A percentile compares a stretch with the other conserved stretches of the same genome.
Conservation (phyloP, 2,113 vertebrate species). For the Athene cunicularia region DNA sequence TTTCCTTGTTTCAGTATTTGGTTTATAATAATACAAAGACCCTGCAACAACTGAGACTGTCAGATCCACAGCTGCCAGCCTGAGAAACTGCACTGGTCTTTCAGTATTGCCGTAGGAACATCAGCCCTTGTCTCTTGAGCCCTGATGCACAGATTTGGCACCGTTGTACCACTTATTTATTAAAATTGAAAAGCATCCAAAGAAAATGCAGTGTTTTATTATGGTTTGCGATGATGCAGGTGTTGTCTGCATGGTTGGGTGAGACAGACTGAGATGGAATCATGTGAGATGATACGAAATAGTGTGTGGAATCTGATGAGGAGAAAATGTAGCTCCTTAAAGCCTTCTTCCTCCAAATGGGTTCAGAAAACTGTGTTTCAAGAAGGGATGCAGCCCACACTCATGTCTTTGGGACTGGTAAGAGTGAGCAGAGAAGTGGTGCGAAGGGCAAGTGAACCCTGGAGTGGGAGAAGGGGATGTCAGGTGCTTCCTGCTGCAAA, state of each 20-base stretch:
- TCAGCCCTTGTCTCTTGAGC: background rate
- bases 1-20: background rate
- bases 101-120: background rate
- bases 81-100: background rate
- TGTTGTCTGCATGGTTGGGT: background rate
- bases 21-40: background rate
- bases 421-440: background rate
- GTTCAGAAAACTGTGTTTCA: background rate
- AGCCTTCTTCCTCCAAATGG: background rate
- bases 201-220: background rate
- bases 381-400: background rate
- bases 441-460: background rate
- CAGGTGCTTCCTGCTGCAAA: background rate
- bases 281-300: rapidly evolving
- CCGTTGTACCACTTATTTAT: slow-evolving; percentile 6
- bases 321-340: background rate
- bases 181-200: background rate
- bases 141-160: background rate
- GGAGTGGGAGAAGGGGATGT: background rate
- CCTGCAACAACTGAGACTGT: background rate
- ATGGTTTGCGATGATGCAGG: background rate
- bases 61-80: background rate
- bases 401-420: rapidly evolving
- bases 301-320: background rate
- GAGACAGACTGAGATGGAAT: background rate